These are phyloP conservation scores for Tigriopus japonicus DNA, from an alignment of 1,140 invertebrate genomes.

Conservation along the genomic window DNA sequence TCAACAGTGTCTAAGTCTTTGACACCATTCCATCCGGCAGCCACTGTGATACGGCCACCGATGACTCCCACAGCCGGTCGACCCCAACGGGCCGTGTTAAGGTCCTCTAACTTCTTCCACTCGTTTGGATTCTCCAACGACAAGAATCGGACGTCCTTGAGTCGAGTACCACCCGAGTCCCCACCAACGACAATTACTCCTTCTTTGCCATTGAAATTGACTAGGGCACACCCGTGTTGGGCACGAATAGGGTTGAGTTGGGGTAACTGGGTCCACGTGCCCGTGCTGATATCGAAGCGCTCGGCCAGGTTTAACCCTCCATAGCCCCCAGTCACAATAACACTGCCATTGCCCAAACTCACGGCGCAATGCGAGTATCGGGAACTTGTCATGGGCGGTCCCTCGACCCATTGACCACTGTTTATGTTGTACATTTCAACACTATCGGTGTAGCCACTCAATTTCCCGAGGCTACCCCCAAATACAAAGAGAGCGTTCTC, in stretches of 20 bases:
- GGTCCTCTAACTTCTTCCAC: conserved; percentile 9
- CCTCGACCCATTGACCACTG: not conserved
- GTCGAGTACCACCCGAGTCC: conserved; percentile 6
- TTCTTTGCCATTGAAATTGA: conserved; percentile 7
- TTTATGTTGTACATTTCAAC: not conserved
- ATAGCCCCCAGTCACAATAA: conserved; percentile 8
- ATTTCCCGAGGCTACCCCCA: not conserved
- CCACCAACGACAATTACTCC: conserved; percentile 9
- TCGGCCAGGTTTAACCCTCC: not conserved
- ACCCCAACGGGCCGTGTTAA: conserved; percentile 13
- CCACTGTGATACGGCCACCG: conserved; percentile 8
- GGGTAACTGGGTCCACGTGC: not conserved
- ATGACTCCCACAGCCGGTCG: conserved; percentile 1
- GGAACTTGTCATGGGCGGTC: not conserved
- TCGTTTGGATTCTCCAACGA: not conserved
- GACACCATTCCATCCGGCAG: conserved; percentile 2
- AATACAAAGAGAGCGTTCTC: not conserved
- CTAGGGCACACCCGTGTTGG: conserved; percentile 10
- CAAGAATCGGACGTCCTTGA: conserved; percentile 1
- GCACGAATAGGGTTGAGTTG: conserved; percentile 8
- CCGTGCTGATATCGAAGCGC: conserved; percentile 2
- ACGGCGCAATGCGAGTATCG: conserved; percentile 9
- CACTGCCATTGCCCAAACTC: conserved; percentile 5
- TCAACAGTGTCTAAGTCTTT: conserved; percentile 6
- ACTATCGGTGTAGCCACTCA: conserved; percentile 4